Evolutionary conservation across 2,113 vertebrate genomes (phyloP), one percentile per base, ranked within the genome.

Genomic region (Lethenteron reissneri): DNA sequence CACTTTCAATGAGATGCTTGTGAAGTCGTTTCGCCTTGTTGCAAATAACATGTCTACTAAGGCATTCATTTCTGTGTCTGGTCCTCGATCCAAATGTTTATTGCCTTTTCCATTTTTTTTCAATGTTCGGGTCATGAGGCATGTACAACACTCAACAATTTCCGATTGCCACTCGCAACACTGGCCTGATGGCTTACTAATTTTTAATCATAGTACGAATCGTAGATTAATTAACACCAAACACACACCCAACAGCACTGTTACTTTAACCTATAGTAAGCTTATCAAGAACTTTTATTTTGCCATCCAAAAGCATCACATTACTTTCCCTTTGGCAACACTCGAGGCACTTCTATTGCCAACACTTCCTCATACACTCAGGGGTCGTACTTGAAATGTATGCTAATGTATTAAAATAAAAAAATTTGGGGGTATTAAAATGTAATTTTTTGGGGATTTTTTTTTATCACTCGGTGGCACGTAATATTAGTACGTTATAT

Each of bases 11-110:
- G 15, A 68, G 10, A 68, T 68, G 7, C 6, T 68, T 21, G 10
- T 68, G 21, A 15, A 68, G 21, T 15, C 9, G 62, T 10, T 68
- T 68, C 15, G 62, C 62, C 7, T 68, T 10, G 15, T 68, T 21
- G 10, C 62, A 21, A n/a, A 68, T 68, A 21, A 68, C 10, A n/a
- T 15, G 10, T 15, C 6, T 21, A 68, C 21, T 68, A 15, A 68
- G 62, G 62, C 1, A 68, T 21, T 68, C 10, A 21, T 21, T 68
- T 68, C 21, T 68, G 62, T 68, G 62, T 68, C 62, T 68, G 9
- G 62, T 68, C 62, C 21, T 68, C 62, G 15, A 68, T 68, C 62
- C 62, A 68, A 15, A 68, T 15, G 21, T 68, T 68, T 21, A 68
- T n/a, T 9, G 62, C 21, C 21, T 68, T 68, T 10, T 68, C 62